These are phyloP conservation scores for Equus quagga DNA, from an alignment of 2,113 vertebrate genomes.

Conservation along the genomic window DNA sequence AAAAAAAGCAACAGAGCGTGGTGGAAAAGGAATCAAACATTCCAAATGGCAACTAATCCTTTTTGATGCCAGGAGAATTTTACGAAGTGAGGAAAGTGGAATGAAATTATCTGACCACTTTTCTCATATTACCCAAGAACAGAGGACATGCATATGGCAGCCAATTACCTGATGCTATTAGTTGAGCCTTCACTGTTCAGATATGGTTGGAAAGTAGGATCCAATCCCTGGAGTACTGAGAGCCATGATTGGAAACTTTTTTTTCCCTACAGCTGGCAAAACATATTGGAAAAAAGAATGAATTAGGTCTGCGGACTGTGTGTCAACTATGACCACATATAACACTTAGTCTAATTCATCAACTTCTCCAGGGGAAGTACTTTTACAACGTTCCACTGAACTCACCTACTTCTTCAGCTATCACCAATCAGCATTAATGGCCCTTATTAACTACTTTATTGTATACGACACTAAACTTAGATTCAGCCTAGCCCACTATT, in stretches of 20 bases:
- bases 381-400: background rate
- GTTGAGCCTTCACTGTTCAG: slow-evolving; percentile 65
- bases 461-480: background rate
- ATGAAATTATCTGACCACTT: slow-evolving; percentile 33
- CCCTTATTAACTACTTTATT: background rate
- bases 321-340: slow-evolving; percentile 29
- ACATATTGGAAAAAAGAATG: slow-evolving; percentile 58
- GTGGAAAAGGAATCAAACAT: background rate
- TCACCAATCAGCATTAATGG: background rate
- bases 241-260: slow-evolving; percentile 22
- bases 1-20: background rate
- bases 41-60: slow-evolving; percentile 10
- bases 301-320: slow-evolving; percentile 35
- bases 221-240: slow-evolving; percentile 52
- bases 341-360: slow-evolving; percentile 29
- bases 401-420: background rate
- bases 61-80: background rate
- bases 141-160: slow-evolving; percentile 42
- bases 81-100: slow-evolving; percentile 17
- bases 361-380: slow-evolving; percentile 32
- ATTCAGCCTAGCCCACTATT: background rate
- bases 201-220: slow-evolving; percentile 54
- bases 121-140: slow-evolving; percentile 6
- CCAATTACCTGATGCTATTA: slow-evolving; percentile 61
- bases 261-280: slow-evolving; percentile 59